phyloP scores from a whole-genome alignment of 2,113 vertebrate genomes.

The Ibidorhyncha struthersii region DNA sequence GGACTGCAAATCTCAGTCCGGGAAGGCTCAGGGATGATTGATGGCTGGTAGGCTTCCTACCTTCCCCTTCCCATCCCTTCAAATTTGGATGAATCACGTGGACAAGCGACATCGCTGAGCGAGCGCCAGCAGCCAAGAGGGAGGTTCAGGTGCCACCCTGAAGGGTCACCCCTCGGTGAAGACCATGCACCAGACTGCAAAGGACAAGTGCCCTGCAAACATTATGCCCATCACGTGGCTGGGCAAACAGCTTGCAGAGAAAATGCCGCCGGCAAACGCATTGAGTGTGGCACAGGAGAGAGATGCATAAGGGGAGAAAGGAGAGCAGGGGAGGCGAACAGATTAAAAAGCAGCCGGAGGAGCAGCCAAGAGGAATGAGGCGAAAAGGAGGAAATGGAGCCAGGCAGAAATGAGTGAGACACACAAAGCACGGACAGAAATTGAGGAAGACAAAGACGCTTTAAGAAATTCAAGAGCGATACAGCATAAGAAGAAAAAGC shows the following conservation, averaged over 20 bases:
- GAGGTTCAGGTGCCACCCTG: background rate
- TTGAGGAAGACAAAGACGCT: background rate
- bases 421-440: rapidly evolving
- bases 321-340: background rate
- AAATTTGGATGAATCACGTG: background rate
- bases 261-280: rapidly evolving
- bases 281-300: background rate
- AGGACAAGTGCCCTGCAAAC: background rate
- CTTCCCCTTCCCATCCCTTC: background rate
- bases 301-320: background rate
- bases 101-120: rapidly evolving
- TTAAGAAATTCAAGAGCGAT: background rate
- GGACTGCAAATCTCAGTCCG: background rate
- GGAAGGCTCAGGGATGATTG: background rate
- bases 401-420: background rate
- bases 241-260: background rate
- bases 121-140: background rate
- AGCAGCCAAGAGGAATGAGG: background rate
- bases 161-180: background rate
- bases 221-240: background rate
- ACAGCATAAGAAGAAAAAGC: background rate
- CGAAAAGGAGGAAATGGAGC: background rate
- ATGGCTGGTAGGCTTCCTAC: background rate
- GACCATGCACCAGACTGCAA: background rate
- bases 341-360: background rate